These are phyloP conservation scores for Chaenodraco wilsoni DNA, from an alignment of 2,797 vertebrate species.

Conservation along the genomic window DNA sequence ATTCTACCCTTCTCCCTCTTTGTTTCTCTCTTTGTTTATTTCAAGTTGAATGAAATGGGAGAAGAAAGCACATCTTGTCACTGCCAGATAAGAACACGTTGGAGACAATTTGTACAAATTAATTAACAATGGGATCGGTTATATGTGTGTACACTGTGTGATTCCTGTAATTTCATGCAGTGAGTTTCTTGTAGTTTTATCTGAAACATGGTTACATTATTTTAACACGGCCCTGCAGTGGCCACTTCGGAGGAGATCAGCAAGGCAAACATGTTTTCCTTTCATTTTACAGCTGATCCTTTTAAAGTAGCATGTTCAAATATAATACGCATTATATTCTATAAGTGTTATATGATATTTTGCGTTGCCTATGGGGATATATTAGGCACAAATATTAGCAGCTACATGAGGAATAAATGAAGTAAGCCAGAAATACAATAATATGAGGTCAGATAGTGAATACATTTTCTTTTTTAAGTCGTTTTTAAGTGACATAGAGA, in stretches of 20 bases:
- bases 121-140: slow-evolving; percentile 3
- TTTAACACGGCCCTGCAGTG: slow-evolving; percentile 72
- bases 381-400: slow-evolving; percentile 23
- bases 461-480: background rate
- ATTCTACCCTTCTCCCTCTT: background rate
- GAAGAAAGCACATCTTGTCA: background rate
- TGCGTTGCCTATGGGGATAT: slow-evolving; percentile 20
- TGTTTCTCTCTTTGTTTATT: background rate
- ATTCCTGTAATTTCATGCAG: background rate
- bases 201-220: slow-evolving; percentile 56
- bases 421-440: background rate
- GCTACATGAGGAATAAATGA: slow-evolving; percentile 6
- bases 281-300: background rate
- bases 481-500: slow-evolving; percentile 19
- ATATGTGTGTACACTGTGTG: background rate
- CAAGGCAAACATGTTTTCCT: slow-evolving; percentile 18
- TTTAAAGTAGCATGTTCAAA: background rate
- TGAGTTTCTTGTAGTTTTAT: slow-evolving; percentile 57
- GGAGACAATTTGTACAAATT: slow-evolving; percentile 1
- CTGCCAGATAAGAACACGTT: slow-evolving; percentile 5
- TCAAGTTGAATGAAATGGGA: background rate
- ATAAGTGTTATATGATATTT: background rate
- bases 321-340: background rate
- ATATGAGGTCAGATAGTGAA: background rate
- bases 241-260: slow-evolving; percentile 62